A percentile compares a stretch with the other conserved stretches of the same genome.
phyloP scores from a whole-genome alignment of 2,888 invertebrate genomes.

The Apodemia duryi region DNA sequence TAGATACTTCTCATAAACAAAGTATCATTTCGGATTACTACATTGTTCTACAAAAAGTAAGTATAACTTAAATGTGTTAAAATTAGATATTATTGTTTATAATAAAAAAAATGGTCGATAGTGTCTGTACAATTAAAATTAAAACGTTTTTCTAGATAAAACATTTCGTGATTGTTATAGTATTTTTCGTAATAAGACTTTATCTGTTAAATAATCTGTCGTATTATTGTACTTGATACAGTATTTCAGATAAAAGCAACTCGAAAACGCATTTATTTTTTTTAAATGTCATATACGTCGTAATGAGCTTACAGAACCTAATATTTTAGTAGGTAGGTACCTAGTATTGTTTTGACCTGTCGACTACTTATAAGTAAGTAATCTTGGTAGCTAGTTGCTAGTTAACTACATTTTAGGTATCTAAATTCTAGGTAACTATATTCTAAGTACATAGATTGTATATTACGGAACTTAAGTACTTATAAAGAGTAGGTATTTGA shows the following conservation, averaged over 20 bases:
- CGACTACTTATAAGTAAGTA: constrained; percentile 16
- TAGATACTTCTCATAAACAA: no score
- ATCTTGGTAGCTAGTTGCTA: constrained; percentile 10
- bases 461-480: no score
- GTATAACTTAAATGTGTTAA: constrained; percentile 21
- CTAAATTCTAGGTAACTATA: background rate
- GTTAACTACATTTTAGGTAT: constrained; percentile 15
- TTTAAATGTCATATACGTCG: background rate
- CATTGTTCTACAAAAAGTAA: constrained; percentile 10
- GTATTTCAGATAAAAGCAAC: constrained; percentile 11
- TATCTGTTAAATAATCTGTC: constrained; percentile 22
- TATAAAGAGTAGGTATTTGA: no score
- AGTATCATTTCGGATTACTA: background rate
- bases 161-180: constrained; percentile 1
- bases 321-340: constrained; percentile 16
- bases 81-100: constrained; percentile 18
- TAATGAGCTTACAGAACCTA: constrained; percentile 15
- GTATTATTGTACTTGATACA: constrained; percentile 25
- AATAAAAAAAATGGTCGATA: constrained; percentile 15
- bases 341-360: constrained; percentile 12
- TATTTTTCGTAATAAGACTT: constrained; percentile 15
- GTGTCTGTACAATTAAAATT: constrained; percentile 17
- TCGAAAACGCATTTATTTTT: constrained; percentile 16
- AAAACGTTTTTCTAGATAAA: constrained; percentile 18
- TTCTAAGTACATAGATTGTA: no score